These are phyloP conservation scores for Tetrao urogallus DNA, from an alignment of 2,113 vertebrate genomes.

Conservation along the genomic window DNA sequence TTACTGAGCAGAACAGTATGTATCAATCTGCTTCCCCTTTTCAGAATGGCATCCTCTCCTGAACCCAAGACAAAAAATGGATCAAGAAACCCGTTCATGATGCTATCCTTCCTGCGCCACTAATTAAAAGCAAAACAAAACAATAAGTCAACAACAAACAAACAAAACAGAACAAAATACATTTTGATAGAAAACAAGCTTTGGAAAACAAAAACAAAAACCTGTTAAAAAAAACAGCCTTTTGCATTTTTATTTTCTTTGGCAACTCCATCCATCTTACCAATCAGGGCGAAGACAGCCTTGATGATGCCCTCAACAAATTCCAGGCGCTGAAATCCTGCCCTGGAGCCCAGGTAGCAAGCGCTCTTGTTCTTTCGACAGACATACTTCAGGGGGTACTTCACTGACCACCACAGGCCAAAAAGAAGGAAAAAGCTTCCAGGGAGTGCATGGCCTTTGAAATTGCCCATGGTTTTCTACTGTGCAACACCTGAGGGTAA, in stretches of 20 bases:
- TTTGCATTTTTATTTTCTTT: background rate
- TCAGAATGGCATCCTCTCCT: background rate
- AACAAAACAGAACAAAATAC: background rate
- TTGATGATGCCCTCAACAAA: slow-evolving; percentile 84
- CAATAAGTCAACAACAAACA: background rate
- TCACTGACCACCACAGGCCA: slow-evolving; percentile 93
- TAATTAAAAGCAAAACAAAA: background rate
- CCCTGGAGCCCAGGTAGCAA: slow-evolving; percentile 84
- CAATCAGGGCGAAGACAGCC: slow-evolving; percentile 84
- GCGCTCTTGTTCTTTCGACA: slow-evolving; percentile 86
- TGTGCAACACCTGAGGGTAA: background rate
- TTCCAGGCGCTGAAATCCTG: slow-evolving; percentile 86
- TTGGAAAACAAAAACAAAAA: background rate
- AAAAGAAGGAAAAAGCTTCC: slow-evolving; percentile 89
- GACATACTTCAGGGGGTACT: slow-evolving; percentile 84
- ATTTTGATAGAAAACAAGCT: background rate
- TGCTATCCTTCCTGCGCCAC: background rate
- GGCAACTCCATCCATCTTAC: slow-evolving; percentile 71
- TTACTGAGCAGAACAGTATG: background rate
- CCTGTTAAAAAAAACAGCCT: background rate
- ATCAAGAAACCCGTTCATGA: background rate
- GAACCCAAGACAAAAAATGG: background rate
- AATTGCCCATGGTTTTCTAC: slow-evolving; percentile 86
- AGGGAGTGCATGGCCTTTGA: slow-evolving; percentile 93
- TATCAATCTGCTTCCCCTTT: background rate